Percentiles rank a stretch among this genome's conserved stretches.
Conservation (phyloP, 2,797 vertebrate species). For the Enteromius viviparus region DNA sequence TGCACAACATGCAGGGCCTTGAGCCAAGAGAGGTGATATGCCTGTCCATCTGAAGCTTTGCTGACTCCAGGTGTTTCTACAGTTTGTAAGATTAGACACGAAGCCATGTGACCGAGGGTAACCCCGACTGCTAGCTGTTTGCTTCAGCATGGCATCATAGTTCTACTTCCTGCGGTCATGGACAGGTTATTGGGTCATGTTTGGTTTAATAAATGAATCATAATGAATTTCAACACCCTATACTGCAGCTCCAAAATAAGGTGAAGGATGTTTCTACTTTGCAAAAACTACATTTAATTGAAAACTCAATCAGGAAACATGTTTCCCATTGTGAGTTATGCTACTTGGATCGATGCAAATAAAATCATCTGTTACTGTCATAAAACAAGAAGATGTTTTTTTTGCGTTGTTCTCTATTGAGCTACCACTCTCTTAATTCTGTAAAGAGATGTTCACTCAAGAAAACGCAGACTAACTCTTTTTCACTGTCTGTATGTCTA, state of each 20-base stretch:
- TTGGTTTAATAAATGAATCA: neutral
- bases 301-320: neutral
- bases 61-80: constrained; percentile 48
- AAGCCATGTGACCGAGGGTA: neutral
- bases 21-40: neutral
- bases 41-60: constrained; percentile 21
- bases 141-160: neutral
- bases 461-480: neutral
- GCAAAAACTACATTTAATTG: neutral
- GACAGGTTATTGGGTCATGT: constrained; percentile 7
- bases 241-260: neutral
- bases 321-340: neutral
- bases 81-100: neutral
- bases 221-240: neutral
- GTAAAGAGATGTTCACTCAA: neutral
- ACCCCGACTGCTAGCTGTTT: neutral
- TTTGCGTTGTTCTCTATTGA: neutral
- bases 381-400: neutral
- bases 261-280: neutral
- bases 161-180: neutral
- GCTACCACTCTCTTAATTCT: neutral
- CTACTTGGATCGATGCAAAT: neutral
- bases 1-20: neutral
- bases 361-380: neutral
- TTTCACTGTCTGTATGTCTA: neutral